Base-by-base conservation (phyloP, 2,113 vertebrate genomes). In the Scalopus aquaticus region DNA sequence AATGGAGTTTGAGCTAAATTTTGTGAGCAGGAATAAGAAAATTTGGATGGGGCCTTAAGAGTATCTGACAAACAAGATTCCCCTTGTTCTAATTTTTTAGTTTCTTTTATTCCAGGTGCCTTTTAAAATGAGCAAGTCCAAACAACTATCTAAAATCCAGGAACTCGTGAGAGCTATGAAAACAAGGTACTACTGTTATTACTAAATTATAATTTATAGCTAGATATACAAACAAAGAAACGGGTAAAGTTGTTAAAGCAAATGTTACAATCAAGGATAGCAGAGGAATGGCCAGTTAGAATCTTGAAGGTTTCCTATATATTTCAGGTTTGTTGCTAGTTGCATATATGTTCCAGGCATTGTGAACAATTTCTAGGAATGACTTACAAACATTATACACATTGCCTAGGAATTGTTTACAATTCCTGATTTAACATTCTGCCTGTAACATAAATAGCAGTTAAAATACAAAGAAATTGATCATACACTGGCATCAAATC, bases 281-380 rank as follows among this genome's bases (percentile, higher is more conserved):
- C 49, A 89, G 3, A 42, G 22, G 1, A 24, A 74, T 88, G 35
- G 24, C 20, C 58, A 87, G 65, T 88, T 70, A 51, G 44, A 72
- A 76, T 95, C 85, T 94, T 97, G 81, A 90, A 92, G 65, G 1
- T 76, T 91, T 96, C 32, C 88, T 96, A 83, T 87, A 54, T 64
- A 64, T 90, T 90, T 95, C 89, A 84, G 58, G 35, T 19, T 95
- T 96, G 76, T 96, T 97, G 91, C 26, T 94, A 87, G 85, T 69
- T 90, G 93, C 62, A 87, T 87, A 95, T 95, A 95, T 95, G 91
- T 96, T 92, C 95, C 94, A 96, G 86, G 77, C 58, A 95, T 95
- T 97, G 86, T 97, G 95, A 96, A 96, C 88, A 96, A 92, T 95
- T 96, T 97, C 88, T 96, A 95, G 91, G 94, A 96, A 95, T 97